A percentile compares a stretch with the other conserved stretches of the same genome.
These are phyloP conservation scores for Chymomyza caudatula DNA, from an alignment of 2,888 invertebrate genomes.

Conservation along the genomic window DNA sequence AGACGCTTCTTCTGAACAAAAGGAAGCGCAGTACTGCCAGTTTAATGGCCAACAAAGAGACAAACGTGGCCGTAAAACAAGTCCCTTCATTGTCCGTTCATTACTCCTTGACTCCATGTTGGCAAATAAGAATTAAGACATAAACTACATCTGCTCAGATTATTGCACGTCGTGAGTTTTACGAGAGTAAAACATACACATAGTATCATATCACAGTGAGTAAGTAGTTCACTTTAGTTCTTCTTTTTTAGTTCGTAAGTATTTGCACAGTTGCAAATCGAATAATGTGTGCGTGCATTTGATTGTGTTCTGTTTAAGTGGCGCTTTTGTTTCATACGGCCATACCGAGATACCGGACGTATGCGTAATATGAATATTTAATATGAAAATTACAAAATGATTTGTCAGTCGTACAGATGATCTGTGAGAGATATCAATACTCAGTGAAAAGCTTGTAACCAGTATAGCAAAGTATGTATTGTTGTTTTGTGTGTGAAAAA, in stretches of 20 bases:
- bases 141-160: slow-evolving; percentile 47
- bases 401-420: slow-evolving; percentile 15
- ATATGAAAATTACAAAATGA: slow-evolving; percentile 46
- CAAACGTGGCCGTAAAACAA: slow-evolving; percentile 45
- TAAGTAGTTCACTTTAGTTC: slow-evolving; percentile 17
- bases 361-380: slow-evolving; percentile 60
- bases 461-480: neutral
- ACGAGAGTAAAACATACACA: slow-evolving; percentile 24
- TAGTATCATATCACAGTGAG: slow-evolving; percentile 5
- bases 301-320: too few species aligned
- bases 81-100: slow-evolving; percentile 26
- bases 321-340: too few species aligned
- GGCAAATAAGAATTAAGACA: slow-evolving; percentile 43
- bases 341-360: slow-evolving; percentile 39
- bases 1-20: slow-evolving; percentile 3
- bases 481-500: too few species aligned
- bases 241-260: neutral
- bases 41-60: slow-evolving; percentile 18
- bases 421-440: neutral
- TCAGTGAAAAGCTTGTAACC: neutral
- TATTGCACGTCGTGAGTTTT: slow-evolving; percentile 49
- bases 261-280: slow-evolving; percentile 30
- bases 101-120: neutral
- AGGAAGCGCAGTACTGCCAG: neutral
- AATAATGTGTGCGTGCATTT: slow-evolving; percentile 24